Base-by-base conservation (phyloP, 2,797 vertebrate genomes). In the Spinus pinus region DNA sequence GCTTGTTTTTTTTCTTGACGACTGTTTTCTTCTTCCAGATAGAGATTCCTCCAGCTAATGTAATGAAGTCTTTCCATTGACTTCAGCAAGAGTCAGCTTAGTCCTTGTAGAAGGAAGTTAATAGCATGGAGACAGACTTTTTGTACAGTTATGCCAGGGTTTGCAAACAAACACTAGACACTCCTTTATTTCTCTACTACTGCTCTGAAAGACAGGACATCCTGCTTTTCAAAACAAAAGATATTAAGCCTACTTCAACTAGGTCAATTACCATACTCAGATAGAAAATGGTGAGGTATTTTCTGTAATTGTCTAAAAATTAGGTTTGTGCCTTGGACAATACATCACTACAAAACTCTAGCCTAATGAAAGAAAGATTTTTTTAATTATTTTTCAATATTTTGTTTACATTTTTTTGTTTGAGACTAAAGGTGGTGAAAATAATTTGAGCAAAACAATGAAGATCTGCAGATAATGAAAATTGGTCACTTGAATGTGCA, bases 161-260 rank as follows among this genome's bases (percentile, higher is more conserved):
- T 86, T 84, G 78, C 84, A 94, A 95, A 94, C 53, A 94, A 84
- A 85, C 50, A 72, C n/a, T 64, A 51, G 54, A 44, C 28, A 51
- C 50, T 85, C 71, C 78, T 90, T 87, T 84, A 81, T 93, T 94
- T 93, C 50, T 83, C 75, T 89, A 65, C 71, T 87, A 30, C 39
- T 74, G 21, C 54, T 94, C n/a, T 92, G 75, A 93, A 93, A 92
- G 62, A 39, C 87, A 94, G 88, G 80, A 90, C 75, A 88, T 95
- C 90, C 80, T 83, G 90, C 58, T 86, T 91, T 93, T 88, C 49
- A 58, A 90, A 95, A 83, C 21, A 56, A 53, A 72, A 91, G 75
- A 31, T 69, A 72, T 12, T 51, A 69, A 87, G 24, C 73, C 58
- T 88, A 35, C 54, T 69, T 77, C 56, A 81, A 10, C 22, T 12